phyloP scores from a whole-genome alignment of 1,140 invertebrate species.

The Hormaphis cornu region DNA sequence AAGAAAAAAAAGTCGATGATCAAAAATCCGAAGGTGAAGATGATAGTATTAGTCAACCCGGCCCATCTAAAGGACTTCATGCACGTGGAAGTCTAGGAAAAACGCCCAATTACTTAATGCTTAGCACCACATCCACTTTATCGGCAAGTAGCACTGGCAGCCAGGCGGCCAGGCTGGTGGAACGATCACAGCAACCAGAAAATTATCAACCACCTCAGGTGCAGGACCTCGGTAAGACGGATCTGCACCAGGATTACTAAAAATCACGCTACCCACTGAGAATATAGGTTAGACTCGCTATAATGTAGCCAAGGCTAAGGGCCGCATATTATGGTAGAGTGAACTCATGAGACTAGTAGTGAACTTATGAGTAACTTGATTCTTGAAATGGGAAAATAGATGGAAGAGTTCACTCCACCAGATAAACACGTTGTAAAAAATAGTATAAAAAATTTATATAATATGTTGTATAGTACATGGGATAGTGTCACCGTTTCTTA shows the following conservation, averaged over 20 bases:
- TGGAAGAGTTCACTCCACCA: not conserved
- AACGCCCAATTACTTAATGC: conserved; percentile 83
- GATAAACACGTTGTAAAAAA: not conserved
- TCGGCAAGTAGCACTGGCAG: conserved; percentile 87
- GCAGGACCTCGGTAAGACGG: conserved; percentile 70
- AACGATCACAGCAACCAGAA: conserved; percentile 83
- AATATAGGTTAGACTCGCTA: conserved; percentile 23
- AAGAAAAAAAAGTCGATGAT: conserved; percentile 43
- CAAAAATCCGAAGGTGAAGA: conserved; percentile 82
- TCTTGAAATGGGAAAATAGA: not conserved
- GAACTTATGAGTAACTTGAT: too few relatives aligned
- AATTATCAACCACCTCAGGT: conserved; percentile 75
- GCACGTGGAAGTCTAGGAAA: conserved; percentile 60
- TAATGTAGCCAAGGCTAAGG: conserved; percentile 8
- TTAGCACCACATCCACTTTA: conserved; percentile 85
- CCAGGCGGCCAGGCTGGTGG: conserved; percentile 76
- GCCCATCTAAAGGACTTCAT: conserved; percentile 47
- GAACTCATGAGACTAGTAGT: conserved; percentile 4
- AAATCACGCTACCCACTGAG: conserved; percentile 18
- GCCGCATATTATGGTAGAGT: not conserved
- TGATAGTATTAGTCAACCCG: conserved; percentile 47
- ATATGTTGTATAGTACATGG: not conserved
- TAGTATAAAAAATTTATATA: too few relatives aligned
- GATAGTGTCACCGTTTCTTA: not conserved
- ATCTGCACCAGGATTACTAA: conserved; percentile 32